Percentiles rank a stretch among this genome's conserved stretches.
Evolutionary conservation across 2,113 vertebrate genomes (phyloP).

Genomic region (Dicerorhinus sumatrensis): DNA sequence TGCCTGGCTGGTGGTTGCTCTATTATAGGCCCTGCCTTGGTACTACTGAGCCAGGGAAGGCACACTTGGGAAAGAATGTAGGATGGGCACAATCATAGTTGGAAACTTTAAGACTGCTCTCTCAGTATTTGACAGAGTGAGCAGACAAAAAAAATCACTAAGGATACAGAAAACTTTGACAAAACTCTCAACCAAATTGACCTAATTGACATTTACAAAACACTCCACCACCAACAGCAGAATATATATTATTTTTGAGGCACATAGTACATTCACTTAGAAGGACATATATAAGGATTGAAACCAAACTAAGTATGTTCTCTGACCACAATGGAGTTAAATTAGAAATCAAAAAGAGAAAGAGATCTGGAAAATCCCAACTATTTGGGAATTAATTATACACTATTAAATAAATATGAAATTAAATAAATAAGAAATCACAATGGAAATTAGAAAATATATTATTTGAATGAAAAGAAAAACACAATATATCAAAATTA

Average conservation of each 20-base stretch:
- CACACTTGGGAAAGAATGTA: neutral
- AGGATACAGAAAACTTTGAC: neutral
- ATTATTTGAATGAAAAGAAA: constrained; percentile 9
- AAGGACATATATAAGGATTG: neutral
- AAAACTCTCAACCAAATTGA: neutral
- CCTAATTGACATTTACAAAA: neutral
- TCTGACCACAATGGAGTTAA: neutral
- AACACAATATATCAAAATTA: neutral
- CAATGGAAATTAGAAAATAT: constrained; percentile 8
- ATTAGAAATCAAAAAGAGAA: constrained; percentile 10
- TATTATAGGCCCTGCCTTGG: neutral
- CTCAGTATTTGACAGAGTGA: neutral
- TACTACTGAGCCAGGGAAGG: neutral
- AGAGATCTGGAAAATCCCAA: neutral
- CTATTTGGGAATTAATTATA: neutral
- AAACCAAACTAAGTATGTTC: neutral
- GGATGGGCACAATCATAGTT: neutral
- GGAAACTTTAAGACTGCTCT: neutral
- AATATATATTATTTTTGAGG: neutral
- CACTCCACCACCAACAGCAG: neutral
- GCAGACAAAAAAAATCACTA: neutral
- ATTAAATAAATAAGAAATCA: neutral
- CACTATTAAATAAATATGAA: neutral
- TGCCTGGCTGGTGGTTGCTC: neutral
- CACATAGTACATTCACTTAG: neutral